Evolutionary conservation across 2,797 vertebrate genomes (phyloP).

Genomic region (Huso huso): DNA sequence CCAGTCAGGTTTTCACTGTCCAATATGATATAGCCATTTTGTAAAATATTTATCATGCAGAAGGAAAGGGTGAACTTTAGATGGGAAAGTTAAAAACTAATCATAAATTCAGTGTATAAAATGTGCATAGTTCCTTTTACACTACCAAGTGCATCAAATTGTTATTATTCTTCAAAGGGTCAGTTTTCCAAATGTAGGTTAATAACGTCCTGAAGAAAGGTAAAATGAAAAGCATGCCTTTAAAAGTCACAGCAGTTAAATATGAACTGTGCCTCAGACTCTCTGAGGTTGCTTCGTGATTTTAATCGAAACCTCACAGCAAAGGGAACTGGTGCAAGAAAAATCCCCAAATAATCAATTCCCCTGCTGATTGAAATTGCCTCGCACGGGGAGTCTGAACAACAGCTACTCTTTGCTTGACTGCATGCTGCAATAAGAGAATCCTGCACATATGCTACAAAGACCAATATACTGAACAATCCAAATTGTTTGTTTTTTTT

Average conservation of each 20-base stretch:
- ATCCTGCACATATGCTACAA: constrained; percentile 3
- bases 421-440: neutral
- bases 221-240: neutral
- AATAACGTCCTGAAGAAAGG: neutral
- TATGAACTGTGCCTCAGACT: neutral
- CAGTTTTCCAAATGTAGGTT: neutral
- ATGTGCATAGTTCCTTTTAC: neutral
- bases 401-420: neutral
- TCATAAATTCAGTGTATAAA: neutral
- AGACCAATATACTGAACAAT: neutral
- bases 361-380: neutral
- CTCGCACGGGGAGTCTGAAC: neutral
- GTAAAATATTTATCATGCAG: too few relatives aligned
- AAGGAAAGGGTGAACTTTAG: too few relatives aligned
- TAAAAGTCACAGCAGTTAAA: neutral
- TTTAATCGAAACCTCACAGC: neutral
- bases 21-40: too few relatives aligned
- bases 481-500: neutral
- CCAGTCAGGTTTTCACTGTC: too few relatives aligned
- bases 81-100: neutral
- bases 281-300: neutral
- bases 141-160: neutral
- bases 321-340: neutral
- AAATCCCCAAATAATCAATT: constrained; percentile 1
- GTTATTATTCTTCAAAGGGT: neutral